Percentiles rank a stretch among this genome's conserved stretches.
Evolutionary conservation across 2,113 vertebrate genomes (phyloP).

Genomic region (Crotalus tigris): DNA sequence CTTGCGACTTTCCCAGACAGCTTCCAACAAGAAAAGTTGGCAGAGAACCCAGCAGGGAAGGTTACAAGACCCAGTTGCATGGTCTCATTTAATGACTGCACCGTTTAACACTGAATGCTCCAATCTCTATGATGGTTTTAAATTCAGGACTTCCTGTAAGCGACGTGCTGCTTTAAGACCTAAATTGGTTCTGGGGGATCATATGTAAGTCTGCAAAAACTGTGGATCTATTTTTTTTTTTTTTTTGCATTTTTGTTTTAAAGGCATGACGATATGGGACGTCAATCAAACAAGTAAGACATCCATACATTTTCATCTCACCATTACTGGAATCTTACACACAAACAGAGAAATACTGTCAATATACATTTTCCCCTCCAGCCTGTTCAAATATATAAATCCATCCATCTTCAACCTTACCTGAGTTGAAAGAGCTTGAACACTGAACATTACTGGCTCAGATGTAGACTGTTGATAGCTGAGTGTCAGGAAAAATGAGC

Average conservation of each 20-base stretch:
- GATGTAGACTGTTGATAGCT: conserved; percentile 79
- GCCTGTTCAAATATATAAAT: background rate
- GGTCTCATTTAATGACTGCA: too few species aligned
- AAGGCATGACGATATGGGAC: background rate
- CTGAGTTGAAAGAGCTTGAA: conserved; percentile 87
- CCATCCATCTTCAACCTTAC: conserved; percentile 59
- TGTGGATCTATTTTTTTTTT: too few species aligned
- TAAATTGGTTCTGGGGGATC: too few species aligned
- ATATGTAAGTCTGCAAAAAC: too few species aligned
- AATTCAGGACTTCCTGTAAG: too few species aligned
- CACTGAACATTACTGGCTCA: conserved; percentile 68
- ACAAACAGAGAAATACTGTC: background rate
- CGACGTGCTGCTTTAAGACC: too few species aligned
- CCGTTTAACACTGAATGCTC: too few species aligned
- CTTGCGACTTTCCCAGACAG: too few species aligned
- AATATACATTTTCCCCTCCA: background rate
- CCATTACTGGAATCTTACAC: background rate
- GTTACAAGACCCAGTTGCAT: too few species aligned
- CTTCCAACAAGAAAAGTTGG: too few species aligned
- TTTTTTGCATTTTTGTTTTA: background rate
- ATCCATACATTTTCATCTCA: background rate
- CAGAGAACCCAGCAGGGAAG: too few species aligned
- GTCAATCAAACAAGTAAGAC: background rate
- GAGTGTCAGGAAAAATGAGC: conserved; percentile 79
- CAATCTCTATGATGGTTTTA: too few species aligned